phyloP scores from a whole-genome alignment of 1,140 invertebrate species.

The Drosophila eugracilis region DNA sequence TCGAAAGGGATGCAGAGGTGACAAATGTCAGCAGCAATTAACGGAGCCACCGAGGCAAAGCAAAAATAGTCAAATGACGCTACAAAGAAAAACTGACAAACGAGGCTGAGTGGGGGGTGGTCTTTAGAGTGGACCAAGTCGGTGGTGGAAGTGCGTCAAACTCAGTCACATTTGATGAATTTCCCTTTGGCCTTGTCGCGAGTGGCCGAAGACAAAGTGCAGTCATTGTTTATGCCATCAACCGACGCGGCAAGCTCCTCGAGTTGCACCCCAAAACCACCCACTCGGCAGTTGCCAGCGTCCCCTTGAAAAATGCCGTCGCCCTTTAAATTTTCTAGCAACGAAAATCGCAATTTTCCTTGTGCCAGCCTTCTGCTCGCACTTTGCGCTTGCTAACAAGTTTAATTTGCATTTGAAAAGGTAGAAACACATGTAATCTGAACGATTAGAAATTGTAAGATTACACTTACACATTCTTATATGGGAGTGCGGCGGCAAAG shows the following conservation, averaged over 20 bases:
- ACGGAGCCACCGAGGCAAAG: constrained; percentile 56
- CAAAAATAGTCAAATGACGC: constrained; percentile 60
- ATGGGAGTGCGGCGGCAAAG: constrained; percentile 1
- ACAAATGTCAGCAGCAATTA: constrained; percentile 79
- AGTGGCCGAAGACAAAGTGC: constrained; percentile 57
- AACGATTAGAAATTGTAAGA: constrained; percentile 79
- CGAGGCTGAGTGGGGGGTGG: constrained; percentile 3
- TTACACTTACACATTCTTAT: constrained; percentile 15
- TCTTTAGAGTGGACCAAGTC: constrained; percentile 18
- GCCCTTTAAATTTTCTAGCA: constrained; percentile 28
- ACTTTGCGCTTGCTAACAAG: constrained; percentile 70
- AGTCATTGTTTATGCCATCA: constrained; percentile 62
- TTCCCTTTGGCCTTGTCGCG: constrained; percentile 76
- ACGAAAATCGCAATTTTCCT: constrained; percentile 23
- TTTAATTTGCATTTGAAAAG: constrained; percentile 82
- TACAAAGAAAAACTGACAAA: constrained; percentile 71
- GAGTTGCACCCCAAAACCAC: constrained; percentile 15
- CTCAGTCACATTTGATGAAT: constrained; percentile 67
- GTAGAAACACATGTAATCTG: constrained; percentile 80
- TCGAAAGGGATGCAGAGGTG: constrained; percentile 17
- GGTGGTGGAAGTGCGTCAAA: constrained; percentile 45
- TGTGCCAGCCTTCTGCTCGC: constrained; percentile 17
- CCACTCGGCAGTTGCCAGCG: constrained; percentile 33
- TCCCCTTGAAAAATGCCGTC: constrained; percentile 33
- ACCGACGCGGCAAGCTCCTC: constrained; percentile 9